Evolutionary conservation across 2,888 invertebrate species (phyloP), one percentile per base, ranked within the genome.

Genomic region (Andrena dorsata): DNA sequence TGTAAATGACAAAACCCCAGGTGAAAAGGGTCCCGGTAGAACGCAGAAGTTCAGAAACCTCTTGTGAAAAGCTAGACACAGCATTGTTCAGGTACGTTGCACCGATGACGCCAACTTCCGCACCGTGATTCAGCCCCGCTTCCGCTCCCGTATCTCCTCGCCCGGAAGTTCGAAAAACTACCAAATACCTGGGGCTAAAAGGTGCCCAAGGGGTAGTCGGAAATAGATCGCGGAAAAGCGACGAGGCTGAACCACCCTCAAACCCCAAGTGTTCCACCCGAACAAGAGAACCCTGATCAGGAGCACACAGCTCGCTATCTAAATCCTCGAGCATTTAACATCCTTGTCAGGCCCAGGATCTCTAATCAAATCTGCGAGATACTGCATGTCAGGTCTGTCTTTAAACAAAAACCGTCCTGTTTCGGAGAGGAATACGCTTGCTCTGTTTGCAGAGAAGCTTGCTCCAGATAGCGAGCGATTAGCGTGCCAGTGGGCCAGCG

Each of bases 41-140:
- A 23, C 26, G 32, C n/a, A 6, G 51, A 75, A 53, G 64, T 23
- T 70, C 30, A 35, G 23, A 70, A 70, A 63, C 23, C 64, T 74
- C 65, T 64, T 51, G 26, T 47, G 56, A 41, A 20, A 53, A 68
- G 60, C 70, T 77, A 66, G 6, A 16, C 23, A 4, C 23, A 10
- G 56, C 56, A 26, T 56, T 10, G 61, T 75, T 76, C 81, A 65
- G 80, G 74, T 77, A 78, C 72, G 75, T 49, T 76, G 60, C 68
- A 49, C 28, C 74, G 82, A 81, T 60, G 82, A 83, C 75, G 76
- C 49, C 69, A 51, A 80, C 78, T 88, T 89, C 88, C 88, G 85
- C 53, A n/a, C n/a, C 35, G 70, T 82, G 83, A 86, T 83, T 82
- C 75, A 64, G 13, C 53, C 80, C 60, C 77, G 72, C 65, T 86